Evolutionary conservation across 37 sponge, comb jelly and placozoan genomes (phyloP).

Genomic region (Oscarella lobularis): DNA sequence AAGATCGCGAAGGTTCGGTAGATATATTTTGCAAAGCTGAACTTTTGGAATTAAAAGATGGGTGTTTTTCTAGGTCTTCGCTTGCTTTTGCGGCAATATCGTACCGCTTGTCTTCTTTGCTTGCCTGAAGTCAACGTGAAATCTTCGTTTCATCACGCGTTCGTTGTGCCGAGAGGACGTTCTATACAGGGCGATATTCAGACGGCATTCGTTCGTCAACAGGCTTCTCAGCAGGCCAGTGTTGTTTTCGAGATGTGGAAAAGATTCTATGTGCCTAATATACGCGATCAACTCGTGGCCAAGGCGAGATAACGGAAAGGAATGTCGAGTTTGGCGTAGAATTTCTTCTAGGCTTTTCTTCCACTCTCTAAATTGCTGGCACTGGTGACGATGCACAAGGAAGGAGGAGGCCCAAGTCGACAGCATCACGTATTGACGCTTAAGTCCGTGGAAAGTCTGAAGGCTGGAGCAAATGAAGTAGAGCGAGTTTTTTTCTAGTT

Average conservation of each 20-base stretch:
- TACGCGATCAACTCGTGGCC: constrained; percentile 75
- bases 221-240: constrained; percentile 7
- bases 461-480: no score
- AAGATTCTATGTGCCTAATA: constrained; percentile 83
- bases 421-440: constrained; percentile 50
- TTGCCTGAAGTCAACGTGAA: constrained; percentile 36
- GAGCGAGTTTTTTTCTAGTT: no score
- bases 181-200: constrained; percentile 23
- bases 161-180: constrained; percentile 9
- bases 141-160: constrained; percentile 28
- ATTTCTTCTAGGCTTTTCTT: constrained; percentile 50
- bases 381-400: constrained; percentile 45
- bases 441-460: neutral
- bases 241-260: constrained; percentile 83
- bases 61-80: neutral
- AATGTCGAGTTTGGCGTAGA: neutral
- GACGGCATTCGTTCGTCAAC: constrained; percentile 15
- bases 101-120: constrained; percentile 46
- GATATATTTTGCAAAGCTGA: neutral
- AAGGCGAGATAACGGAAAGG: constrained; percentile 23
- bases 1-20: no score
- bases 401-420: neutral
- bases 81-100: constrained; percentile 13
- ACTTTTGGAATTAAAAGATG: neutral
- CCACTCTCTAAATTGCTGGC: constrained; percentile 69